Percentiles rank a stretch among this genome's conserved stretches.
phyloP scores from a whole-genome alignment of 2,888 invertebrate genomes.

The Pammene fasciana region DNA sequence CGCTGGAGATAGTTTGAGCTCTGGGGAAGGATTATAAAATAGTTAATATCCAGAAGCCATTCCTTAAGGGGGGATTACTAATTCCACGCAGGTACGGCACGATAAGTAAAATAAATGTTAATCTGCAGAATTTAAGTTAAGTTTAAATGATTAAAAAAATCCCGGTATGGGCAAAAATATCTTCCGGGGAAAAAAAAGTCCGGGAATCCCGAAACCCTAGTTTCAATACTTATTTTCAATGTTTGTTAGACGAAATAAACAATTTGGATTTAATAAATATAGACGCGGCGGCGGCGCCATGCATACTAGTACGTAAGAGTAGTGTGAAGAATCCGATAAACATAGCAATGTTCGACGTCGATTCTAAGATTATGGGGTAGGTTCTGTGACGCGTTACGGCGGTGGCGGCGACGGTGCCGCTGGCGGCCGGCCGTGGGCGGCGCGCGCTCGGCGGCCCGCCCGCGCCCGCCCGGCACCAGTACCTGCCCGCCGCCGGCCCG shows the following conservation, averaged over 20 bases:
- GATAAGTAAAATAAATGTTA: too few relatives aligned
- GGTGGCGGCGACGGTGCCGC: slow-evolving; percentile 61
- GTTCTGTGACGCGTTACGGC: slow-evolving; percentile 67
- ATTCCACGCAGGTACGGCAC: too few relatives aligned
- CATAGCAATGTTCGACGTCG: slow-evolving; percentile 34
- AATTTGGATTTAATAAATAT: not conserved
- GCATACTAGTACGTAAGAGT: not conserved
- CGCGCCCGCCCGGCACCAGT: slow-evolving; percentile 57
- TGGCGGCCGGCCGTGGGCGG: slow-evolving; percentile 51
- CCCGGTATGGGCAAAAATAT: too few relatives aligned
- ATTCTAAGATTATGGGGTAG: slow-evolving; percentile 74
- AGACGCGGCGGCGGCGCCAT: not conserved
- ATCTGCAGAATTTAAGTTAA: too few relatives aligned
- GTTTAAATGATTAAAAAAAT: too few relatives aligned
- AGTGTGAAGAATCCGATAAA: slow-evolving; percentile 5
- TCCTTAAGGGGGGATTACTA: too few relatives aligned
- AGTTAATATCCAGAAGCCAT: too few relatives aligned
- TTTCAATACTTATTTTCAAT: too few relatives aligned
- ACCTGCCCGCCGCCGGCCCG: slow-evolving; percentile 69
- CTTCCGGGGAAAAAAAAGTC: too few relatives aligned
- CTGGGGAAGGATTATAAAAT: too few relatives aligned
- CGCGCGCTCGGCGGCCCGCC: slow-evolving; percentile 40
- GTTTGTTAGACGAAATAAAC: not conserved
- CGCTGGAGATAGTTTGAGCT: too few relatives aligned
- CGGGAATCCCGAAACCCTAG: too few relatives aligned